These are phyloP conservation scores for Ancistrus triradiatus DNA, from an alignment of 2,113 vertebrate genomes.

Conservation along the genomic window DNA sequence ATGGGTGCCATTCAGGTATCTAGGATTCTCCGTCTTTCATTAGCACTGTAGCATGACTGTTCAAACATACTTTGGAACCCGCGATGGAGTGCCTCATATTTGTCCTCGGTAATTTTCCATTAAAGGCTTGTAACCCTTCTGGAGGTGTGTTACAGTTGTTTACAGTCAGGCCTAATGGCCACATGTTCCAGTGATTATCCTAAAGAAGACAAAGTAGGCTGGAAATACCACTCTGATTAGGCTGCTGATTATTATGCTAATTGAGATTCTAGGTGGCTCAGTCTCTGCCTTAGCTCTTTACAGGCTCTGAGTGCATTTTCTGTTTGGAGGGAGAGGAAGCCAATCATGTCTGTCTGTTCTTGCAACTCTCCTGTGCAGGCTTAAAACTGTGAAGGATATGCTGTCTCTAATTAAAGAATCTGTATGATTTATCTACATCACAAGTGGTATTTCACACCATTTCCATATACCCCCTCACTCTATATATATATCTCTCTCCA, in stretches of 20 bases:
- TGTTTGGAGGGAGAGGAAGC: neutral
- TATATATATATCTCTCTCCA: constrained; percentile 46
- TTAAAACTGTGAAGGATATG: too few species aligned
- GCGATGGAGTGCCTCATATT: neutral
- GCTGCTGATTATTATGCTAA: constrained; percentile 33
- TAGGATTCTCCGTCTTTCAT: constrained; percentile 1
- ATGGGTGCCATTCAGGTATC: neutral
- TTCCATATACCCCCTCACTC: neutral
- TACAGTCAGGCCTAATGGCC: constrained; percentile 19
- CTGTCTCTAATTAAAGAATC: constrained; percentile 11
- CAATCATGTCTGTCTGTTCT: constrained; percentile 30
- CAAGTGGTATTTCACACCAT: neutral
- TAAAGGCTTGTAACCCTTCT: neutral
- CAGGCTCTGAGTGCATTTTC: constrained; percentile 8
- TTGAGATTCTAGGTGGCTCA: constrained; percentile 17
- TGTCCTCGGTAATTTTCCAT: neutral
- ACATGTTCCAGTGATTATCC: constrained; percentile 17
- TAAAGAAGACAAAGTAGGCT: constrained; percentile 9
- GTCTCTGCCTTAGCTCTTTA: constrained; percentile 16
- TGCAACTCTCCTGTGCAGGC: constrained; percentile 23
- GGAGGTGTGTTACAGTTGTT: neutral
- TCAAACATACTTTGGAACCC: constrained; percentile 14
- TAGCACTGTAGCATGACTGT: constrained; percentile 23
- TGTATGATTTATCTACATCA: constrained; percentile 3
- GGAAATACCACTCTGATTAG: constrained; percentile 32